Evolutionary conservation across 2,797 vertebrate species (phyloP).

Genomic region (Florisuga fusca): DNA sequence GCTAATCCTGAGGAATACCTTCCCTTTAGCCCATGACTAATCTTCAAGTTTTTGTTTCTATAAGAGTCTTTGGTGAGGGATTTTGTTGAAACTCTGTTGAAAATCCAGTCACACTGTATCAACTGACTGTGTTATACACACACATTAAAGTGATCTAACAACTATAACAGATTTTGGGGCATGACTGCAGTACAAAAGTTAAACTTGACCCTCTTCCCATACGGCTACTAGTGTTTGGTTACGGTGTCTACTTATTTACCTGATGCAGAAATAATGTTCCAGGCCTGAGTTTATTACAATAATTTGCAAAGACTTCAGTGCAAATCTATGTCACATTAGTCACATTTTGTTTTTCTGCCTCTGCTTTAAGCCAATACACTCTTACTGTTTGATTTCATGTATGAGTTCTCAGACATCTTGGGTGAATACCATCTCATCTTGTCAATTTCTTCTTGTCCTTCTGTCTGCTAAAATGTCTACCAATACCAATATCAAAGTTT

Average conservation of each 20-base stretch:
- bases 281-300: background rate
- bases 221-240: background rate
- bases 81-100: conserved; percentile 55
- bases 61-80: conserved; percentile 29
- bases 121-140: conserved; percentile 21
- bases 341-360: background rate
- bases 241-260: background rate
- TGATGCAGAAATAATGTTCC: background rate
- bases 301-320: background rate
- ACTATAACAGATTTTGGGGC: background rate
- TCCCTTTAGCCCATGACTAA: conserved; percentile 61
- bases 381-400: background rate
- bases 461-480: background rate
- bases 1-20: conserved; percentile 61
- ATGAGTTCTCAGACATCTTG: background rate
- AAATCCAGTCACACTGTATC: conserved; percentile 61
- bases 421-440: background rate
- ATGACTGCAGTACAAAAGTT: conserved; percentile 5
- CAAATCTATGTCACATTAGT: background rate
- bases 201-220: conserved; percentile 6
- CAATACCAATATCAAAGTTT: background rate
- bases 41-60: conserved; percentile 64
- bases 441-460: background rate
- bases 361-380: background rate
- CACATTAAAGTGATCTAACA: conserved; percentile 16